phyloP scores from a whole-genome alignment of 2,797 vertebrate species.

The Denticeps clupeoides region DNA sequence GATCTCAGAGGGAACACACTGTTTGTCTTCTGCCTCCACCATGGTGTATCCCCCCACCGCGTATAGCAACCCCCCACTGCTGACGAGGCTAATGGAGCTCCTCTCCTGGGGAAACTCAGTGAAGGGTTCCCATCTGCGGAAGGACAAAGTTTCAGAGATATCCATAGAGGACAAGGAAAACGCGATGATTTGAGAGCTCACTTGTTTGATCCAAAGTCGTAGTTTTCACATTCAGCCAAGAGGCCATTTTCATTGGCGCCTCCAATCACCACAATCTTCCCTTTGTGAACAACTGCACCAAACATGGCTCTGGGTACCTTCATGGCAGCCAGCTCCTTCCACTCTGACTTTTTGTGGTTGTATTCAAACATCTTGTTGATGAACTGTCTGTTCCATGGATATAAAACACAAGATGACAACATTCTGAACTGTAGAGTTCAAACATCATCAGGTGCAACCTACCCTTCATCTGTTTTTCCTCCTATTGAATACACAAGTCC shows the following conservation, averaged over 20 bases:
- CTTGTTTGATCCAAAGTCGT: conserved; percentile 90
- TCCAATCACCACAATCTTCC: conserved; percentile 79
- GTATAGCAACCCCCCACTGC: conserved; percentile 66
- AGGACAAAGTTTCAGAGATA: neutral
- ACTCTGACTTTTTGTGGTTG: conserved; percentile 92
- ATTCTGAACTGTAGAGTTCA: neutral
- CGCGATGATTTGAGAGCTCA: too few species aligned
- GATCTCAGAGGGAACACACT: conserved; percentile 81
- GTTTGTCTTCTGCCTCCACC: conserved; percentile 77
- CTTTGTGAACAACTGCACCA: conserved; percentile 77
- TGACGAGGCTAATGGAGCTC: conserved; percentile 85
- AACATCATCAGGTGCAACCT: conserved; percentile 36
- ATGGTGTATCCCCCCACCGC: conserved; percentile 85
- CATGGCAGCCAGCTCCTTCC: conserved; percentile 92
- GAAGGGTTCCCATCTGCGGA: conserved; percentile 78
- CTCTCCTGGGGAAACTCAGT: conserved; percentile 93
- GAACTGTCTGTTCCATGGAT: conserved; percentile 64
- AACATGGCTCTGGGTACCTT: conserved; percentile 89
- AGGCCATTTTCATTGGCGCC: conserved; percentile 89
- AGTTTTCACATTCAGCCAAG: conserved; percentile 73
- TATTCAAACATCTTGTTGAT: conserved; percentile 87
- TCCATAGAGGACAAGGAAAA: neutral
- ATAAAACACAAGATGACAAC: neutral
- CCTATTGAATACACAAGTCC: conserved; percentile 86
- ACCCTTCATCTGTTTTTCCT: conserved; percentile 95